These are phyloP conservation scores for Acanthornis magna DNA, from an alignment of 2,797 vertebrate species.

Conservation along the genomic window DNA sequence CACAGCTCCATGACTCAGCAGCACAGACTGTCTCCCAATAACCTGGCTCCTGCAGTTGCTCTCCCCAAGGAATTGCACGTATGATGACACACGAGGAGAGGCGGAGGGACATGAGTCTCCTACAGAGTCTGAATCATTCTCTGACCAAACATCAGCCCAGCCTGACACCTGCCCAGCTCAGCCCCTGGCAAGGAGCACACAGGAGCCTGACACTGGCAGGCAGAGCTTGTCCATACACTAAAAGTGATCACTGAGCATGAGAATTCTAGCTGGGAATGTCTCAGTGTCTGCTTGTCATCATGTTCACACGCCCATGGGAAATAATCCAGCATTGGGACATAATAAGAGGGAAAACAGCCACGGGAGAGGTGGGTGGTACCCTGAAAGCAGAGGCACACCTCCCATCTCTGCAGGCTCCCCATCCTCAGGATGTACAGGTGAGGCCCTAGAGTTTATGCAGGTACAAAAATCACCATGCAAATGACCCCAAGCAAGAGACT, in stretches of 20 bases:
- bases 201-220: neutral
- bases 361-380: neutral
- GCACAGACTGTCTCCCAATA: neutral
- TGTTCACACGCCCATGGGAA: accelerated
- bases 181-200: neutral
- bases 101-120: neutral
- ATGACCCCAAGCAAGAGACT: neutral
- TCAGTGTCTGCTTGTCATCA: neutral
- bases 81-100: neutral
- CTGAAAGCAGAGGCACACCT: neutral
- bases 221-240: neutral
- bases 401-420: neutral
- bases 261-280: neutral
- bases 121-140: neutral
- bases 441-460: neutral
- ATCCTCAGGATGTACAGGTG: neutral
- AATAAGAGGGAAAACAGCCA: neutral
- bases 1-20: neutral
- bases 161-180: neutral
- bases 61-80: neutral
- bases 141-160: neutral
- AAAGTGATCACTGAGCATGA: neutral
- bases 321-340: neutral
- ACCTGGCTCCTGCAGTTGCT: neutral
- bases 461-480: neutral